Evolutionary conservation across 2,888 invertebrate genomes (phyloP), one percentile per base, ranked within the genome.

Genomic region (Leptogaster cylindrica): DNA sequence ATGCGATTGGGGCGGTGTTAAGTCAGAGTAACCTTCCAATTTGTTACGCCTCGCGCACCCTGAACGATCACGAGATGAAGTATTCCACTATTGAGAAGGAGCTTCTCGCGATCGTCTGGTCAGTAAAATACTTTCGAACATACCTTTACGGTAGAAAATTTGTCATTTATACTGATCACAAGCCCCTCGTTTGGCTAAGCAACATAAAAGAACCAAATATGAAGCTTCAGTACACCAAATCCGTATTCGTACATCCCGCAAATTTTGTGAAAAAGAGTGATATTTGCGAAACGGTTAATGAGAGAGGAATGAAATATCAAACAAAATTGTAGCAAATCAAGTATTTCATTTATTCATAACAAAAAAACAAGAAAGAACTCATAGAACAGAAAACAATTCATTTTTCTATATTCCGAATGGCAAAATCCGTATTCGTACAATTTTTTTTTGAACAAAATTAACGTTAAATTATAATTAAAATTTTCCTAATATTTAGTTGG

Each of bases 71-170:
- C n/a, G 33, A 55, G 23, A 31, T 1, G 8, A 46, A 55, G 8
- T 65, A 52, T n/a, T n/a, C n/a, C n/a, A n/a, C n/a, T 20, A 48
- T 31, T 8, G 68, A 68, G 28, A 68, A 65, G 25, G 65, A 65
- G 41, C 12, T 65, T 5, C n/a, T 61, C 1, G 65, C 66, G 3
- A 65, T 67, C 18, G 25, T 67, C 2, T 68, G 65, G 55, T 16
- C 55, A 18, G 31, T 27, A 3, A 68, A 61, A 10, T 68, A 68
- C 27, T 66, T 66, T 20, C 33, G 64, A 4, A 66, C 52, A 20
- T 65, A 50, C 28, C 25, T 67, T 2, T 67, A 61, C 27, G 67
- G 51, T 2, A 63, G 14, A 16, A 51, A 51, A 23, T 65, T 64
- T n/a, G 31, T 16, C 1, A 39, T 68, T 3, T 20, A 61, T 28